Percentiles rank a stretch among this genome's conserved stretches.
Evolutionary conservation across 1,140 invertebrate species (phyloP).

Genomic region (Brachionus calyciflorus): DNA sequence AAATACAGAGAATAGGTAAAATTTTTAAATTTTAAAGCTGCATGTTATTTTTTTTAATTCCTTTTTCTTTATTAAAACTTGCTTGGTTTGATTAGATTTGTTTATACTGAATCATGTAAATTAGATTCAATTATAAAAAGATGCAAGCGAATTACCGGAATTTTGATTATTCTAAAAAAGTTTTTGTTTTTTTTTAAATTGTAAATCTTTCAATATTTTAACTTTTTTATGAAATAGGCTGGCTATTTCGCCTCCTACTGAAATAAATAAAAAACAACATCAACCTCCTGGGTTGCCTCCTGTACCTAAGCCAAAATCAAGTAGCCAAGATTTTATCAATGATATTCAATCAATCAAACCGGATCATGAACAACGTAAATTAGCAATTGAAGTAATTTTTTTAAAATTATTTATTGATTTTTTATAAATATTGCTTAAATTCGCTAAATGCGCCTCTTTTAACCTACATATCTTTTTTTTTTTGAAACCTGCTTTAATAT

Average conservation of each 20-base stretch:
- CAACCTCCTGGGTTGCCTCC: conserved; percentile 47
- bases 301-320: conserved; percentile 25
- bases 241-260: conserved; percentile 46
- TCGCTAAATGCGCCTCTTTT: not conserved
- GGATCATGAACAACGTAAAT: conserved; percentile 54
- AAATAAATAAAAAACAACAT: conserved; percentile 50
- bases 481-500: not conserved
- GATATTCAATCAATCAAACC: conserved; percentile 55
- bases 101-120: conserved; percentile 88
- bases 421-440: not conserved
- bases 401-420: not conserved
- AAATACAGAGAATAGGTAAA: conserved; percentile 17
- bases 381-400: conserved; percentile 53
- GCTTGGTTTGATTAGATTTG: conserved; percentile 65
- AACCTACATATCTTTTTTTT: not conserved
- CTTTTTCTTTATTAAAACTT: no score
- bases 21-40: not conserved
- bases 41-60: conserved; percentile 34
- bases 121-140: conserved; percentile 81
- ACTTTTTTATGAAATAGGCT: not conserved
- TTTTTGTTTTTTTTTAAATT: conserved; percentile 56
- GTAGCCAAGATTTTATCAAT: conserved; percentile 50
- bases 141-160: conserved; percentile 93
- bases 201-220: not conserved
- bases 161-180: conserved; percentile 91